Percentiles rank a stretch among this genome's conserved stretches.
Evolutionary conservation across 2,888 invertebrate species (phyloP).

Genomic region (Monopis laevigella): DNA sequence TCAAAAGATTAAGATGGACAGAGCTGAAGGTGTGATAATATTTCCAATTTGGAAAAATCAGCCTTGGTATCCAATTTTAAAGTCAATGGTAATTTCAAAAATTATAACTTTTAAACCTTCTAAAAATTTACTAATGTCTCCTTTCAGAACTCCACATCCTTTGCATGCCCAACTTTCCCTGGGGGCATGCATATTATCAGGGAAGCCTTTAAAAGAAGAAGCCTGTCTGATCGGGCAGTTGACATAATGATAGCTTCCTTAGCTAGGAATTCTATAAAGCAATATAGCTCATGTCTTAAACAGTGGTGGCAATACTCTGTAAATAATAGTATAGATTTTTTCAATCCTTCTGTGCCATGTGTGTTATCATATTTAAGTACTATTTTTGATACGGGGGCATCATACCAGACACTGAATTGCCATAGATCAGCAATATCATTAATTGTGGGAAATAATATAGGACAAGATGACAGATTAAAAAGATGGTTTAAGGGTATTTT

Average conservation of each 20-base stretch:
- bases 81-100: constrained; percentile 9
- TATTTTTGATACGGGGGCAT: neutral
- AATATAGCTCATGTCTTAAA: constrained; percentile 4
- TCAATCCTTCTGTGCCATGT: neutral
- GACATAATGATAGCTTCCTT: constrained; percentile 11
- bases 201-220: constrained; percentile 1
- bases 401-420: constrained; percentile 11
- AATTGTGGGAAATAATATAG: constrained; percentile 6
- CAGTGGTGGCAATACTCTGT: constrained; percentile 6
- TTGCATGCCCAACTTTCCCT: constrained; percentile 11
- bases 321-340: neutral
- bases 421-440: constrained; percentile 12
- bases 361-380: constrained; percentile 8
- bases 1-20: constrained; percentile 14
- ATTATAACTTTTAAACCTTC: constrained; percentile 11
- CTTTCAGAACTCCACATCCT: constrained; percentile 16
- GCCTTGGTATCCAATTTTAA: constrained; percentile 15
- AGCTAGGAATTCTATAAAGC: constrained; percentile 2
- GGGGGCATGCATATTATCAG: constrained; percentile 14
- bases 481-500: constrained; percentile 11
- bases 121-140: constrained; percentile 12
- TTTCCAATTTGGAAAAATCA: constrained; percentile 16
- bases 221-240: neutral
- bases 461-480: constrained; percentile 6
- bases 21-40: constrained; percentile 14